Percentiles rank a stretch among this genome's conserved stretches.
phyloP scores from a whole-genome alignment of 2,797 vertebrate genomes.

The Natrix natrix region DNA sequence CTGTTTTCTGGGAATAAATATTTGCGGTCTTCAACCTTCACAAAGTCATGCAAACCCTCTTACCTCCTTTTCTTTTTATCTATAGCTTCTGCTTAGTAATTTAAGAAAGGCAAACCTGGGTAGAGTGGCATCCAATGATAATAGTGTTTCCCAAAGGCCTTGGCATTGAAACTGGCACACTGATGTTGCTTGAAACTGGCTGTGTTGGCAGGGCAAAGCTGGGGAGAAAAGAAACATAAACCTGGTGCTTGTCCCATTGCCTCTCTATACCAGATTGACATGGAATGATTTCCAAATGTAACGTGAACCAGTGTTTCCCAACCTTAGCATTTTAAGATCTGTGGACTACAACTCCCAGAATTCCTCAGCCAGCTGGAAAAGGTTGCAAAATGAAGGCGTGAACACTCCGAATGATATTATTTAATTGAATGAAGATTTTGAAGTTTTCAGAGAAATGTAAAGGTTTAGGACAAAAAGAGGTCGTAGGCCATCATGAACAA shows the following conservation, averaged over 20 bases:
- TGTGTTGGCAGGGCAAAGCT: slow-evolving; percentile 82
- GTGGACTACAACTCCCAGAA: not conserved
- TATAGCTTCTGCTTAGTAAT: not conserved
- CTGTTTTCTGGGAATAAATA: too few species aligned
- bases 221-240: slow-evolving; percentile 39
- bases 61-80: not conserved
- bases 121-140: slow-evolving; percentile 87
- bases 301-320: not conserved
- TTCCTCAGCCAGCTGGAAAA: not conserved
- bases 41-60: not conserved
- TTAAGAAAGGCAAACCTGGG: slow-evolving; percentile 76
- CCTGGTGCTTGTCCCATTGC: not conserved
- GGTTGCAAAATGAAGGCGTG: not conserved
- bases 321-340: not conserved
- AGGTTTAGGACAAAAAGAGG: too few species aligned
- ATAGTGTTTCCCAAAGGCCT: slow-evolving; percentile 82
- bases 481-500: too few species aligned
- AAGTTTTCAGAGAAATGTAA: not conserved
- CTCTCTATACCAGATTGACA: not conserved
- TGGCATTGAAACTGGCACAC: slow-evolving; percentile 86
- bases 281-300: not conserved
- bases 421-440: not conserved
- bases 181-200: slow-evolving; percentile 88
- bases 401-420: not conserved
- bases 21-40: not conserved